These are phyloP conservation scores for Pandion haliaetus DNA, from an alignment of 2,113 vertebrate genomes.

Conservation along the genomic window DNA sequence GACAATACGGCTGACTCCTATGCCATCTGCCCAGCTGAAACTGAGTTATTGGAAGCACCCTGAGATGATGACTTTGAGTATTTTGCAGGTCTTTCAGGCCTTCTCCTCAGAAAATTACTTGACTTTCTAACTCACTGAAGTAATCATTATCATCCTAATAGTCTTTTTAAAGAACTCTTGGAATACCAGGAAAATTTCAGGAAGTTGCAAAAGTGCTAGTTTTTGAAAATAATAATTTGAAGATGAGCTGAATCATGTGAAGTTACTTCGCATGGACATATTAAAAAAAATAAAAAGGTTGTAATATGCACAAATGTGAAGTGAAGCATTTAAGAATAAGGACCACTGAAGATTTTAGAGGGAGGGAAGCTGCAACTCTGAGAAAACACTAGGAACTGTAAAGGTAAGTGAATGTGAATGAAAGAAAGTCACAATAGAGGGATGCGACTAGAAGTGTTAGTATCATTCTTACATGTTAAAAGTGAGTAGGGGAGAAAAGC, in stretches of 20 bases:
- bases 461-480: neutral
- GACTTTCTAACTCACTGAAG: neutral
- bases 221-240: neutral
- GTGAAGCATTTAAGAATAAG: neutral
- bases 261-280: accelerated
- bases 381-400: neutral
- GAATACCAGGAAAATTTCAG: neutral
- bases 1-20: neutral
- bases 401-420: neutral
- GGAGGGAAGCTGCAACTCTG: neutral
- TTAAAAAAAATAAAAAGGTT: neutral
- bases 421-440: neutral
- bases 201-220: neutral
- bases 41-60: neutral
- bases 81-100: neutral
- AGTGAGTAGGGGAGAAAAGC: neutral
- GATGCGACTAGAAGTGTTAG: neutral
- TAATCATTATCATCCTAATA: neutral
- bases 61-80: neutral
- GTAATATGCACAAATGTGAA: accelerated
- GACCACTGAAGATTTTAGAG: neutral
- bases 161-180: neutral
- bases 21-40: neutral
- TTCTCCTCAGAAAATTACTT: neutral
- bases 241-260: neutral